phyloP scores from a whole-genome alignment of 1,140 invertebrate genomes.

The Lordiphosa stackelbergi region DNA sequence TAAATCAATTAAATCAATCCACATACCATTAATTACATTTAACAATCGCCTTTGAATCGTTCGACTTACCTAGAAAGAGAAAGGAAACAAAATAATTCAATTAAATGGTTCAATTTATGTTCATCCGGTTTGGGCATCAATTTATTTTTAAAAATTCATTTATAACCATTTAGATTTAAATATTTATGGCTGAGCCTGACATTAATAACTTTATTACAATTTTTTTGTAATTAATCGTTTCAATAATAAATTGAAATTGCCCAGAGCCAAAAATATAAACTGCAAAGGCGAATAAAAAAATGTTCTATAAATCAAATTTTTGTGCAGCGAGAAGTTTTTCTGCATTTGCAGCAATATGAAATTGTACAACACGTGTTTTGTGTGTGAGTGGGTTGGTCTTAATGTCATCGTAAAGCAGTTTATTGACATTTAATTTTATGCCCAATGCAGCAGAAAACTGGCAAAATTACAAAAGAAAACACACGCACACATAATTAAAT shows the following conservation, averaged over 20 bases:
- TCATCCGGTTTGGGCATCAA: slow-evolving; percentile 4
- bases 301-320: not conserved
- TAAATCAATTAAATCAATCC: not conserved
- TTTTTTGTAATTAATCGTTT: slow-evolving; percentile 48
- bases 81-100: slow-evolving; percentile 17
- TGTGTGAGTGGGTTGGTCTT: slow-evolving; percentile 27
- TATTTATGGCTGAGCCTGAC: slow-evolving; percentile 27
- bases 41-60: slow-evolving; percentile 3
- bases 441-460: slow-evolving; percentile 4
- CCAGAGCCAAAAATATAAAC: slow-evolving; percentile 8
- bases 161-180: slow-evolving; percentile 33
- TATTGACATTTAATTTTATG: slow-evolving; percentile 49
- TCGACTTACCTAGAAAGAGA: slow-evolving; percentile 54
- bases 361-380: slow-evolving; percentile 8
- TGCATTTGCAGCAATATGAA: no score
- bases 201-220: slow-evolving; percentile 60
- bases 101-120: slow-evolving; percentile 7
- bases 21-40: slow-evolving; percentile 1
- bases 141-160: slow-evolving; percentile 42
- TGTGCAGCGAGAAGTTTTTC: not conserved
- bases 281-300: not conserved
- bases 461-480: slow-evolving; percentile 21
- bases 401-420: slow-evolving; percentile 16
- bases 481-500: slow-evolving; percentile 20
- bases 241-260: slow-evolving; percentile 45